Percentiles rank a stretch among this genome's conserved stretches.
Evolutionary conservation across 2,113 vertebrate genomes (phyloP).

Genomic region (Leucoraja erinaceus): DNA sequence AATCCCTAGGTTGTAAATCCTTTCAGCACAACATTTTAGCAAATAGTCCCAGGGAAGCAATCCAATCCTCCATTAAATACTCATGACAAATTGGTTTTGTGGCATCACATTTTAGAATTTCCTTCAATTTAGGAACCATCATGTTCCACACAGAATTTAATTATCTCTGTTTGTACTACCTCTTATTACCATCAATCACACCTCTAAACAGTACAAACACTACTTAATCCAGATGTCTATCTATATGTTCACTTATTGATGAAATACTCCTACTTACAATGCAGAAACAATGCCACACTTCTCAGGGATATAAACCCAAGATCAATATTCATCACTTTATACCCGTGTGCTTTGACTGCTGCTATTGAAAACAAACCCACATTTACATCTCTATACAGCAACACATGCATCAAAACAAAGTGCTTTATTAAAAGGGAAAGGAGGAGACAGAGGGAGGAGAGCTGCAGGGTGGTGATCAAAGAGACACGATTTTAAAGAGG

Average conservation of each 20-base stretch:
- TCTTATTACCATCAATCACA: conserved; percentile 18
- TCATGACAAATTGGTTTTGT: not conserved
- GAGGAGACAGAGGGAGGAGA: not conserved
- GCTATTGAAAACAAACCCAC: not conserved
- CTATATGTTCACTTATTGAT: not conserved
- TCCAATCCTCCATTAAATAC: not conserved
- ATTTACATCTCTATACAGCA: not conserved
- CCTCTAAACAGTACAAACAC: not conserved
- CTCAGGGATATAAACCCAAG: not conserved
- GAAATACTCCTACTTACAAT: not conserved
- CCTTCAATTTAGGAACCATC: conserved; percentile 2
- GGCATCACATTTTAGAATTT: not conserved
- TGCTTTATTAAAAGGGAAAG: not conserved
- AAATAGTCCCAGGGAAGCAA: not conserved
- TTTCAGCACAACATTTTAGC: not conserved
- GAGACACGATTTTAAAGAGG: not conserved
- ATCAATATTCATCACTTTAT: conserved; percentile 12
- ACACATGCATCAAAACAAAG: too few relatives aligned
- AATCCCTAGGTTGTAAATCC: too few relatives aligned
- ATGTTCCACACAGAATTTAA: conserved; percentile 14
- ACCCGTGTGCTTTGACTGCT: not conserved
- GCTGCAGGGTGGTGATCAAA: not conserved
- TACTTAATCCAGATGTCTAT: not conserved
- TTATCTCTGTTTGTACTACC: conserved; percentile 12
- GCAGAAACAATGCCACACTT: not conserved